Conservation (phyloP, 2,797 vertebrate genomes). For the Enteromius unitaeniatus region DNA sequence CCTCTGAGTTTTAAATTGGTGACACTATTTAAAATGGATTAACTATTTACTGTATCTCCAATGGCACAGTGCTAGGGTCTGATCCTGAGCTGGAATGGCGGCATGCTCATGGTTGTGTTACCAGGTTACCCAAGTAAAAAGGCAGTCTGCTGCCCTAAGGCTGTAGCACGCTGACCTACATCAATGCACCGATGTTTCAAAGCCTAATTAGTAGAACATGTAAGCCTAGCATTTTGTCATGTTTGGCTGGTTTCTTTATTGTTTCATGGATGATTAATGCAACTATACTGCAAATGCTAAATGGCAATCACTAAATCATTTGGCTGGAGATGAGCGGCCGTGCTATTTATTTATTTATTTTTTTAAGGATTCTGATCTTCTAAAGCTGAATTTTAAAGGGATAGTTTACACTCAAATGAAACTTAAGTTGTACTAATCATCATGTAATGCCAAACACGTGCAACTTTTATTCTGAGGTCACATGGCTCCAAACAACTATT, state of each 20-base stretch:
- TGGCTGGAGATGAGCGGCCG: slow-evolving; percentile 45
- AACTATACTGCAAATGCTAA: slow-evolving; percentile 33
- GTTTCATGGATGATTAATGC: slow-evolving; percentile 29
- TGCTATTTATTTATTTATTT: neutral
- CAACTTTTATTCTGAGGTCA: neutral
- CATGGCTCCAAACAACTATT: neutral
- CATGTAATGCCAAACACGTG: neutral
- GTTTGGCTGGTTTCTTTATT: slow-evolving; percentile 27
- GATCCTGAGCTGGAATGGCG: slow-evolving; percentile 2
- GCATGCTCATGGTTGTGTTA: slow-evolving; percentile 4
- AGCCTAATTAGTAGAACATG: slow-evolving; percentile 38
- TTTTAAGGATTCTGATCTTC: neutral
- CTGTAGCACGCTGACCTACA: slow-evolving; percentile 31
- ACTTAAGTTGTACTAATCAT: neutral
- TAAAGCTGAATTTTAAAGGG: slow-evolving; percentile 16
- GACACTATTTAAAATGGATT: slow-evolving; percentile 37
- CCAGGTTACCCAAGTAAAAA: slow-evolving; percentile 31
- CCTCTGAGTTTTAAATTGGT: slow-evolving; percentile 23
- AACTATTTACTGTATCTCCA: slow-evolving; percentile 19
- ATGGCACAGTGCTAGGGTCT: slow-evolving; percentile 23
- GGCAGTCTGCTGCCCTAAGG: slow-evolving; percentile 19
- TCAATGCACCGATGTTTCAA: slow-evolving; percentile 27
- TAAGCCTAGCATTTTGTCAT: slow-evolving; percentile 17
- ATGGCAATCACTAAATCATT: slow-evolving; percentile 52
- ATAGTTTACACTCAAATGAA: slow-evolving; percentile 33